Conservation (phyloP, 2,797 vertebrate genomes). For the Poecile montanus region DNA sequence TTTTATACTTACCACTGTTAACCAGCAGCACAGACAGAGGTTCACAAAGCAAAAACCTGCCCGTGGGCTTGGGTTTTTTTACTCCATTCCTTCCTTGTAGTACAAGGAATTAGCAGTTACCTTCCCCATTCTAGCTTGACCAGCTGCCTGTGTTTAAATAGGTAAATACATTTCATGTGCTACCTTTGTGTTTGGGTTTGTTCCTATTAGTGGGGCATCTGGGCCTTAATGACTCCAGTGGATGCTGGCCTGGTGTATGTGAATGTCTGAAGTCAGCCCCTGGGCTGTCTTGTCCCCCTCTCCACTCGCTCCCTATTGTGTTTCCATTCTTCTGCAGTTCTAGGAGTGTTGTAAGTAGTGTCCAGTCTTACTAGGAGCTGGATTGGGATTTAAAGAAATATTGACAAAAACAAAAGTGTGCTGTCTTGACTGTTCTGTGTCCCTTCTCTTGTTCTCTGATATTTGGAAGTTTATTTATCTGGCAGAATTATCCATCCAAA, state of each 20-base stretch:
- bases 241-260: conserved; percentile 69
- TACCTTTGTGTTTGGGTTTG: conserved; percentile 72
- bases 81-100: conserved; percentile 79
- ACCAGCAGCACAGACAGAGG: conserved; percentile 81
- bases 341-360: conserved; percentile 75
- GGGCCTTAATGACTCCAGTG: conserved; percentile 70
- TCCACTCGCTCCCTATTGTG: conserved; percentile 64
- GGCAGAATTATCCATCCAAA: conserved; percentile 36
- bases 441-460: conserved; percentile 66
- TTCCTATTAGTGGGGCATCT: conserved; percentile 71
- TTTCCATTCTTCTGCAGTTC: conserved; percentile 73
- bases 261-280: conserved; percentile 71
- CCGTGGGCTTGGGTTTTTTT: conserved; percentile 76
- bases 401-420: conserved; percentile 71
- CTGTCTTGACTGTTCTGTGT: conserved; percentile 75
- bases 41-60: conserved; percentile 78
- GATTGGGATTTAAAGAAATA: conserved; percentile 73
- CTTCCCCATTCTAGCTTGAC: conserved; percentile 69
- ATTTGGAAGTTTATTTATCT: conserved; percentile 55
- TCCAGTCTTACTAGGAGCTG: conserved; percentile 75
- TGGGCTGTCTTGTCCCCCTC: conserved; percentile 70
- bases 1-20: conserved; percentile 84
- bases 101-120: conserved; percentile 80
- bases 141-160: conserved; percentile 77
- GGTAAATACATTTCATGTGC: conserved; percentile 75